Percentiles rank a stretch among this genome's conserved stretches.
Conservation (phyloP, 2,113 vertebrate genomes). For the Theristicus caerulescens region DNA sequence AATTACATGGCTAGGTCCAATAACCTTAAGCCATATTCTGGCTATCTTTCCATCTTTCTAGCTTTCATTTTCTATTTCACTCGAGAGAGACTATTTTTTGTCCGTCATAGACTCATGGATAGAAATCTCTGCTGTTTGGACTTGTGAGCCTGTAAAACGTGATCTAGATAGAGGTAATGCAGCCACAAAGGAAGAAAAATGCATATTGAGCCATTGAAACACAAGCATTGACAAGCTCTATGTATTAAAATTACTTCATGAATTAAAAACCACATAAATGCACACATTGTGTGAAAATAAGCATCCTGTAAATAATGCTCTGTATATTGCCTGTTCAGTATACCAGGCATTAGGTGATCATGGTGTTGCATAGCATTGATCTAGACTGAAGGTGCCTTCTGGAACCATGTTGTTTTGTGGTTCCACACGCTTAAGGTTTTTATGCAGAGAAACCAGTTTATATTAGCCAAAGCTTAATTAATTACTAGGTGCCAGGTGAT, state of each 20-base stretch:
- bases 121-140: not conserved
- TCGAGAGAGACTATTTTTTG: not conserved
- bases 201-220: not conserved
- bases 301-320: not conserved
- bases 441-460: not conserved
- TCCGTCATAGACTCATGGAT: not conserved
- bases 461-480: not conserved
- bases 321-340: not conserved
- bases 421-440: not conserved
- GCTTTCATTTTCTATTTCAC: not conserved
- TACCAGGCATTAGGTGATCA: not conserved
- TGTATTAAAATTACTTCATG: not conserved
- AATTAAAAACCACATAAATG: not conserved
- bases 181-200: not conserved
- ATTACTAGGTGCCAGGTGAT: not conserved
- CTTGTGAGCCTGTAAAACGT: not conserved
- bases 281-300: not conserved
- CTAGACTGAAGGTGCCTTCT: not conserved
- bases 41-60: not conserved
- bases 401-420: not conserved
- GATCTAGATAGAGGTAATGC: not conserved
- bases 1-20: not conserved
- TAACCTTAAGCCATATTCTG: not conserved
- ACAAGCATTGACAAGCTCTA: not conserved
- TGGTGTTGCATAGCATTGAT: not conserved